Conservation (phyloP, 2,113 vertebrate genomes). For the Daboia siamensis region DNA sequence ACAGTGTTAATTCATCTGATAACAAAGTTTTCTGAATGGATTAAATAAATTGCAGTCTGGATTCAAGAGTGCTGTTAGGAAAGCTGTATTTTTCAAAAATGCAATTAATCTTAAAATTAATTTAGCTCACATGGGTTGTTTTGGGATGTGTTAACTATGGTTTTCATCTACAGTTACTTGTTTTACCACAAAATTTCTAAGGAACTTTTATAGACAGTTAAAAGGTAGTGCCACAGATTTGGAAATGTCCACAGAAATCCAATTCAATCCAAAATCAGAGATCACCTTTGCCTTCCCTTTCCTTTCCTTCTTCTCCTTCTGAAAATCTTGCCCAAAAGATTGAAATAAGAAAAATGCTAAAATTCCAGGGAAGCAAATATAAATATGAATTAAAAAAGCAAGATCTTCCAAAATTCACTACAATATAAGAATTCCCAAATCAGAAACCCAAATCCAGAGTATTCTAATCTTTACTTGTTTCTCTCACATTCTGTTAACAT, state of each 20-base stretch:
- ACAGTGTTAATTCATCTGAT: too few species aligned
- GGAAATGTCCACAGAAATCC: not conserved
- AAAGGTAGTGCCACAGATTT: not conserved
- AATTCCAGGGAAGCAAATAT: not conserved
- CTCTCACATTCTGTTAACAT: not conserved
- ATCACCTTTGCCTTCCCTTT: too few species aligned
- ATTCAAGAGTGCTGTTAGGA: slow-evolving; percentile 16
- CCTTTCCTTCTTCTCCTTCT: not conserved
- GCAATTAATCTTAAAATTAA: slow-evolving; percentile 20
- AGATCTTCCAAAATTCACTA: too few species aligned
- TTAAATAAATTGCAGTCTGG: not conserved
- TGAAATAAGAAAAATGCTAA: not conserved
- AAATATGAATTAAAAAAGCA: not conserved
- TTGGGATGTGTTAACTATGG: not conserved
- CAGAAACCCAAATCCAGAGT: not conserved
- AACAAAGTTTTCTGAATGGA: too few species aligned
- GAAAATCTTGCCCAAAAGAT: not conserved
- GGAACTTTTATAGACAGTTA: not conserved
- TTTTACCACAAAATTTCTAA: not conserved
- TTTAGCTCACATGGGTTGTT: slow-evolving; percentile 20
- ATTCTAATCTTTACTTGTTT: not conserved
- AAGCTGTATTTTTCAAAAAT: slow-evolving; percentile 15
- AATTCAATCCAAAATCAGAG: not conserved
- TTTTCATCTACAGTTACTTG: not conserved
- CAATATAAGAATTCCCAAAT: not conserved